Percentiles rank a stretch among this genome's conserved stretches.
These are phyloP conservation scores for Ichneumoninae sp. DNA, from an alignment of 2,888 invertebrate species.

Conservation along the genomic window DNA sequence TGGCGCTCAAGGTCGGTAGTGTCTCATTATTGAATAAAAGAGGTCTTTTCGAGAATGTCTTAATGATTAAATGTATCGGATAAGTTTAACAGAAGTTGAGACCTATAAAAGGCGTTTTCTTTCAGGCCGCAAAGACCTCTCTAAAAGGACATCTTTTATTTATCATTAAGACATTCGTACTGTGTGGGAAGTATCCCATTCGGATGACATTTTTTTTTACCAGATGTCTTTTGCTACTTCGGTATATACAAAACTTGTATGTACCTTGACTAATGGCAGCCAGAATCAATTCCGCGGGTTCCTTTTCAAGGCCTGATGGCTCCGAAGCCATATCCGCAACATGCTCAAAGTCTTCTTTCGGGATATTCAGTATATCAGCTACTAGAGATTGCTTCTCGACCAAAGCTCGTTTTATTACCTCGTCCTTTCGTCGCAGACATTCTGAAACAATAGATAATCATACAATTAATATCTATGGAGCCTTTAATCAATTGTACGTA, in stretches of 20 bases:
- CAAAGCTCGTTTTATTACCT: constrained; percentile 89
- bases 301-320: constrained; percentile 85
- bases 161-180: too few relatives aligned
- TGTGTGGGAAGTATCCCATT: too few relatives aligned
- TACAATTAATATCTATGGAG: neutral
- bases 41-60: too few relatives aligned
- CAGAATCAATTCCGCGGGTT: constrained; percentile 89
- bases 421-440: constrained; percentile 90
- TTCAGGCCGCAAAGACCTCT: too few relatives aligned
- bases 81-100: too few relatives aligned
- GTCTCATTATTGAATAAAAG: too few relatives aligned
- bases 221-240: too few relatives aligned
- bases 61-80: too few relatives aligned
- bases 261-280: constrained; percentile 90
- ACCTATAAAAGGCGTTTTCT: too few relatives aligned
- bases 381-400: constrained; percentile 91
- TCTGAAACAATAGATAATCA: constrained; percentile 85
- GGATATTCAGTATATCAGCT: constrained; percentile 91
- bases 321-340: constrained; percentile 88
- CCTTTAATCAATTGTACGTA: neutral
- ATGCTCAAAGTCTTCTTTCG: constrained; percentile 89
- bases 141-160: too few relatives aligned
- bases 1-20: too few relatives aligned
- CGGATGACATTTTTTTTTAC: too few relatives aligned
- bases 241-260: neutral